Evolutionary conservation across 1,140 invertebrate species (phyloP).

Genomic region (Maconellicoccus hirsutus): DNA sequence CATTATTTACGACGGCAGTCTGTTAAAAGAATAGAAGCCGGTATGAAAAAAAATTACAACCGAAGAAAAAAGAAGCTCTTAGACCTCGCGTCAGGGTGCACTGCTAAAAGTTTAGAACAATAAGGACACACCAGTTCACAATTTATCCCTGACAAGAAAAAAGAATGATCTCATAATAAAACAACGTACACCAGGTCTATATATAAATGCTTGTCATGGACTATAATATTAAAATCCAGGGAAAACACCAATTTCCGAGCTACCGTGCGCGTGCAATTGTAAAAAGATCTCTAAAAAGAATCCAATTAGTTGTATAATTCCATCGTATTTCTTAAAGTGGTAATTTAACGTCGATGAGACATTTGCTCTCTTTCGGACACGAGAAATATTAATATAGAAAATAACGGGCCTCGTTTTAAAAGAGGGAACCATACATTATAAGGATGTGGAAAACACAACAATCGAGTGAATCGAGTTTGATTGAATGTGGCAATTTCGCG

Average conservation of each 20-base stretch:
- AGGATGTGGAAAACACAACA: too few relatives aligned
- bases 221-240: neutral
- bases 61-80: slow-evolving; percentile 5
- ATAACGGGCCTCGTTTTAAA: too few relatives aligned
- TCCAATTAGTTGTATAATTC: neutral
- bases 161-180: neutral
- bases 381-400: too few relatives aligned
- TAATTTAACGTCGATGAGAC: too few relatives aligned
- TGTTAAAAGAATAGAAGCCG: neutral
- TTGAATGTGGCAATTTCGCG: neutral
- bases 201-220: slow-evolving; percentile 11
- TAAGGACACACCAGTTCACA: slow-evolving; percentile 15
- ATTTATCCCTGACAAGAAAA: slow-evolving; percentile 18
- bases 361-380: too few relatives aligned
- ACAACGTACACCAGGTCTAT: neutral
- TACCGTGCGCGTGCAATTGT: neutral
- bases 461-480: slow-evolving; percentile 2
- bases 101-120: slow-evolving; percentile 20
- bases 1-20: slow-evolving; percentile 16
- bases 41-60: neutral
- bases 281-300: neutral
- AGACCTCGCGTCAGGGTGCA: slow-evolving; percentile 6
- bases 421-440: too few relatives aligned
- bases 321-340: neutral
- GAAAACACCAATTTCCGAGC: neutral